Evolutionary conservation across 2,797 vertebrate species (phyloP), one percentile per base, ranked within the genome.

Genomic region (Pseudochirops cupreus): DNA sequence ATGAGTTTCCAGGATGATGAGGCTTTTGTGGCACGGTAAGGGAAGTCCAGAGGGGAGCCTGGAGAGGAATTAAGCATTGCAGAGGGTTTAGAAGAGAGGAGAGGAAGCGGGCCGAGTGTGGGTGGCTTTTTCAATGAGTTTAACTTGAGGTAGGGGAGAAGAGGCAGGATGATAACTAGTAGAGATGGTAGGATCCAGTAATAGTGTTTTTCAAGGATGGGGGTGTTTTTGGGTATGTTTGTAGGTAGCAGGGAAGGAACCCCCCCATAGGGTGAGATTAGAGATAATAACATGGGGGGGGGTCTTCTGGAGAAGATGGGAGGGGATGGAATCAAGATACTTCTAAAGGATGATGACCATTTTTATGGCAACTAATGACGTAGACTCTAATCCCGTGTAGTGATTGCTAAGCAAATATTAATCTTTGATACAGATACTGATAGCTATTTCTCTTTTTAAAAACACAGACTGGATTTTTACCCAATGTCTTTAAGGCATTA

Each of bases 401-500:
- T 91, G 13, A 33, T 55, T 91, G 13, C 13, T 91, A 31, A 91
- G 31, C 18, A 91, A n/a, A 31, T 54, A 53, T 55, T 55, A 91
- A 91, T 55, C 90, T 53, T 53, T 55, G 52, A 90, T 90, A 16
- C 0, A 0, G 52, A 33, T 18, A 9, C 6, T 53, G 53, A 53
- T 53, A 53, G 5, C 55, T 52, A 56, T 62, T 57, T 57, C 62
- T 29, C 29, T 91, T 56, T 1, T 96, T 91, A 26, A 90, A 91
- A 91, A 91, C 46, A 46, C 98, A 99, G 99, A 98, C 98, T 95
- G 99, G 99, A 26, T 99, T 99, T 98, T 97, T 99, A 96, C 99
- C 99, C 10, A 99, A 99, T 93, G 98, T 99, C 93, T 99, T 99
- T 98, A 99, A 99, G 98, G 99, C 97, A 14, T 98, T 99, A 28